Conservation (phyloP, 2,113 vertebrate species). For the Archilochus colubris region DNA sequence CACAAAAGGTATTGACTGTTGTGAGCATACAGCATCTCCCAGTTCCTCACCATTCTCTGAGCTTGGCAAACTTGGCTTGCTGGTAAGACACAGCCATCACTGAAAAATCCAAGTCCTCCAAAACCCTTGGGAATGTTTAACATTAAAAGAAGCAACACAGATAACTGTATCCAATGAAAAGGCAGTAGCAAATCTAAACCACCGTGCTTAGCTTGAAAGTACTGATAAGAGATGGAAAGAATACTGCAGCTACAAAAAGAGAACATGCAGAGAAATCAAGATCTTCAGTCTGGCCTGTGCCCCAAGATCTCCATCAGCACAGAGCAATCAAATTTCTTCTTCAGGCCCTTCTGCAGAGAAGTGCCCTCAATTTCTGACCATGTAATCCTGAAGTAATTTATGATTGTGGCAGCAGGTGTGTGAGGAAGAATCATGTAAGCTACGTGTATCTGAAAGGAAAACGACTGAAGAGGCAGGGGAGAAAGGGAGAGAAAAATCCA, state of each 20-base stretch:
- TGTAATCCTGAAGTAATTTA: slow-evolving; percentile 5
- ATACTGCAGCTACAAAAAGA: not conserved
- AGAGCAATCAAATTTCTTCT: slow-evolving; percentile 5
- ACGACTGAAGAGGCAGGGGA: not conserved
- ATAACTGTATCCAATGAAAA: not conserved
- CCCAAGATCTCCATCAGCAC: not conserved
- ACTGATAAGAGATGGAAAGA: not conserved
- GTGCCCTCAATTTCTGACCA: not conserved
- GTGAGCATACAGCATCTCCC: not conserved
- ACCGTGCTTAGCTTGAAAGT: not conserved
- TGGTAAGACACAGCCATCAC: not conserved
- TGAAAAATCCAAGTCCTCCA: not conserved
- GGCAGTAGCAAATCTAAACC: slow-evolving; percentile 9
- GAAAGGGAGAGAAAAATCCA: not conserved
- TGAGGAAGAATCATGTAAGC: not conserved
- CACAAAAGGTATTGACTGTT: not conserved
- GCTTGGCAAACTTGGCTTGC: not conserved
- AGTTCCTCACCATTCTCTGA: not conserved
- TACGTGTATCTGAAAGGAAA: not conserved
- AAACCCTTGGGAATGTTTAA: not conserved
- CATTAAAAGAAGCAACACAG: not conserved
- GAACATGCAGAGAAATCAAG: not conserved
- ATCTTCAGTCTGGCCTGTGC: not conserved
- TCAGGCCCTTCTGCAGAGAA: not conserved
- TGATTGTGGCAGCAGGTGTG: not conserved